Evolutionary conservation across 2,113 vertebrate species (phyloP), one percentile per base, ranked within the genome.

Genomic region (Australoheros scitulus): DNA sequence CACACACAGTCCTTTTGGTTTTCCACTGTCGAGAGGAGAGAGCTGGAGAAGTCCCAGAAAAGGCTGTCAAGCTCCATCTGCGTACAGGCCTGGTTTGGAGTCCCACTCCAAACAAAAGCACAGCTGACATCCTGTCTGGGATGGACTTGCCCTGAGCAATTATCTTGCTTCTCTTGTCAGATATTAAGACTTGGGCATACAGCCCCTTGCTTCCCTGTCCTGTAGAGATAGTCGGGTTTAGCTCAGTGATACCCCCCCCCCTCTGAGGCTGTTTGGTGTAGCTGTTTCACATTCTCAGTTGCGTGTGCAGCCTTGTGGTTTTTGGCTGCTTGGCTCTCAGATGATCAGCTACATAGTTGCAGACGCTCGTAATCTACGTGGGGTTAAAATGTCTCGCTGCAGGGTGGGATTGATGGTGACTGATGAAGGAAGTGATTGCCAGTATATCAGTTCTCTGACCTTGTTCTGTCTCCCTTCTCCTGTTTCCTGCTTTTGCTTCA

Each of bases 1-100:
- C 82, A n/a, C 68, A 75, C 89, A 61, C 84, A 79, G 59, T 64
- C 24, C 58, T 41, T 81, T 78, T 79, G 26, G n/a, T 88, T 91
- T 91, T 88, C 87, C 88, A 85, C 82, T 64, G 85, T 82, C 8
- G 14, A 81, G 77, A 75, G 84, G 75, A 78, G 83, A 77, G 75
- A 52, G 61, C 76, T 93, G 89, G 91, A 92, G 52, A 32, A 74
- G 68, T 78, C 87, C 90, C 88, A 91, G 77, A 81, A 85, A 82
- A 56, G 61, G n/a, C 94, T 82, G 93, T 93, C 91, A 81, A 84
- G 58, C 85, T 91, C 87, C 88, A 85, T 94, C 88, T 92, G 92
- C 79, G 86, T 82, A 22, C 65, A 11, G 89, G 59, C 81, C 82
- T 32, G 81, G 68, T 86, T 84, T 88, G 58, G 84, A 90, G 77